These are phyloP conservation scores for Valencia hispanica DNA, from an alignment of 2,797 vertebrate genomes.

Conservation along the genomic window DNA sequence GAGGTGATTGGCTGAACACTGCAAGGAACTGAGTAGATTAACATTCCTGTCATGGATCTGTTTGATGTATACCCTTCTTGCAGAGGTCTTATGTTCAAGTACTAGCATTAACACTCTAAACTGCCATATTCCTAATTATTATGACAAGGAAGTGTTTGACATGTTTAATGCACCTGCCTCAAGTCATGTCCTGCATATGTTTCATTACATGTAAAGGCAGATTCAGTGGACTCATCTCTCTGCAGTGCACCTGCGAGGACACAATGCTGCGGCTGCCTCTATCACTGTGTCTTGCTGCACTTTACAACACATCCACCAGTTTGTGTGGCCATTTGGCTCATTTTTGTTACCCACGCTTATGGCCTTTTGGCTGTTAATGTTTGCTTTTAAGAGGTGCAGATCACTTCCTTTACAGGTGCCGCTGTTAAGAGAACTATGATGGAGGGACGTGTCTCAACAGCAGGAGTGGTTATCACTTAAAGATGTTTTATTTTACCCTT, in stretches of 20 bases:
- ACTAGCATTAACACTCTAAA: slow-evolving; percentile 45
- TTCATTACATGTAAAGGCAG: background rate
- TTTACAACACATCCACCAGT: slow-evolving; percentile 17
- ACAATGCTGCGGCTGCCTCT: slow-evolving; percentile 11
- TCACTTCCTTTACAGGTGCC: slow-evolving; percentile 52
- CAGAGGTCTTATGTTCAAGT: slow-evolving; percentile 46
- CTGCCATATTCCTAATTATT: slow-evolving; percentile 41
- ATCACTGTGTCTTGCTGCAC: slow-evolving; percentile 14
- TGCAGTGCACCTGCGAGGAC: slow-evolving; percentile 25
- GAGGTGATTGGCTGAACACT: slow-evolving; percentile 67
- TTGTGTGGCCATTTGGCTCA: slow-evolving; percentile 24
- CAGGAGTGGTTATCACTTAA: slow-evolving; percentile 32
- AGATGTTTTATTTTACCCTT: slow-evolving; percentile 32
- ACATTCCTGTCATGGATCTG: slow-evolving; percentile 80
- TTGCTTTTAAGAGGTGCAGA: slow-evolving; percentile 31
- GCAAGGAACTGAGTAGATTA: slow-evolving; percentile 74
- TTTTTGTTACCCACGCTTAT: slow-evolving; percentile 37
- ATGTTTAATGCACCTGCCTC: slow-evolving; percentile 20
- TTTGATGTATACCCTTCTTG: slow-evolving; percentile 67
- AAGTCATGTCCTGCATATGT: slow-evolving; percentile 16
- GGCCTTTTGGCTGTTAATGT: slow-evolving; percentile 33
- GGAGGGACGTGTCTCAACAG: slow-evolving; percentile 32
- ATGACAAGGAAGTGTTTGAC: slow-evolving; percentile 29
- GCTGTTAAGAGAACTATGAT: slow-evolving; percentile 33
- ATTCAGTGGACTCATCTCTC: background rate